These are phyloP conservation scores for Exocentrus adspersus DNA, from an alignment of 2,888 invertebrate genomes.

Conservation along the genomic window DNA sequence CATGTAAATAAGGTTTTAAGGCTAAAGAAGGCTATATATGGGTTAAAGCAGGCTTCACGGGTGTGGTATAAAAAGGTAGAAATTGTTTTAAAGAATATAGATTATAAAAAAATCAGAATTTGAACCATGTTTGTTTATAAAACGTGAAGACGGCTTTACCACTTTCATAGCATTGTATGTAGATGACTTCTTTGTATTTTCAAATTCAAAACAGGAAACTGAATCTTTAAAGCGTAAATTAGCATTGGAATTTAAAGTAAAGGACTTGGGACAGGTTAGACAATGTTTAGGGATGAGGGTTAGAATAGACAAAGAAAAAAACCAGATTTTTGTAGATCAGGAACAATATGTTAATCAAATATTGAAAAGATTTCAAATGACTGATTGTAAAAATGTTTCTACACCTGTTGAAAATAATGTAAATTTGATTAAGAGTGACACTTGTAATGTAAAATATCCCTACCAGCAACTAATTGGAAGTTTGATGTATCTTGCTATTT, in stretches of 20 bases:
- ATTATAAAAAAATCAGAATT: background rate
- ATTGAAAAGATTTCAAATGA: slow-evolving; percentile 2
- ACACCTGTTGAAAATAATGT: slow-evolving; percentile 27
- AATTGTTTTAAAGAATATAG: slow-evolving; percentile 1
- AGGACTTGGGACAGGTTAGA: slow-evolving; percentile 14
- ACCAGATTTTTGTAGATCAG: background rate
- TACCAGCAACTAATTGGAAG: slow-evolving; percentile 29
- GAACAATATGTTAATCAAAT: slow-evolving; percentile 11
- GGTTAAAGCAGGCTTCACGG: slow-evolving; percentile 23
- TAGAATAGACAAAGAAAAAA: background rate
- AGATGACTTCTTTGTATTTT: slow-evolving; percentile 11
- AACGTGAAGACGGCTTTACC: background rate
- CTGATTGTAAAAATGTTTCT: slow-evolving; percentile 21
- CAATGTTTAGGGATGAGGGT: slow-evolving; percentile 6
- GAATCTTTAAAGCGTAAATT: background rate
- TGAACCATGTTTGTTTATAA: slow-evolving; percentile 17
- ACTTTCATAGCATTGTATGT: slow-evolving; percentile 15
- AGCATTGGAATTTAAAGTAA: background rate
- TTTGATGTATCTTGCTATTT: slow-evolving; percentile 29
- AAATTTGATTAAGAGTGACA: background rate
- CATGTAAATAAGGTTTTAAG: too few relatives aligned
- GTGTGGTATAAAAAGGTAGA: slow-evolving; percentile 15
- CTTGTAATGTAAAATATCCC: background rate
- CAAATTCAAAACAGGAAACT: background rate
- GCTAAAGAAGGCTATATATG: too few relatives aligned